Evolutionary conservation across 2,797 vertebrate species (phyloP).

Genomic region (Syngnathus rostellatus): DNA sequence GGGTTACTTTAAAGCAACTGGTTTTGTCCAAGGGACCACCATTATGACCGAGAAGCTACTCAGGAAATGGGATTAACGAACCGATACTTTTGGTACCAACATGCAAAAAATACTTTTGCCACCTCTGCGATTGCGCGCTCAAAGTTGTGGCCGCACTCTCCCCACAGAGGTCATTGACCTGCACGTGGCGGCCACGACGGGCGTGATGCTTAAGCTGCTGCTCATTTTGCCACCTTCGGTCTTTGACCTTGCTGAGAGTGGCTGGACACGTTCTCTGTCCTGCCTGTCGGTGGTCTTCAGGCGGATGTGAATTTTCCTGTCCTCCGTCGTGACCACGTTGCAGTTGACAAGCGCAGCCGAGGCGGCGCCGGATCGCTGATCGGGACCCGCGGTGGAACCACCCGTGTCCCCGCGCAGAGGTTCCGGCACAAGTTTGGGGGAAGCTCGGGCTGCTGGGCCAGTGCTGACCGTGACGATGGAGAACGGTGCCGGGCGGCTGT

Average conservation of each 20-base stretch:
- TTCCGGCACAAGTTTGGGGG: constrained; percentile 71
- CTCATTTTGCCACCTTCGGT: constrained; percentile 78
- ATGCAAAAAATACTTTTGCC: too few relatives aligned
- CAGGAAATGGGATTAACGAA: too few relatives aligned
- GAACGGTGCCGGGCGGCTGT: constrained; percentile 75
- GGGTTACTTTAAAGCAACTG: too few relatives aligned
- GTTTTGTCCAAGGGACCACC: too few relatives aligned
- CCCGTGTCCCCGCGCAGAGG: constrained; percentile 68
- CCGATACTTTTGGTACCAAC: too few relatives aligned
- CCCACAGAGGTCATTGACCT: constrained; percentile 82
- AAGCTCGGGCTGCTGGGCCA: constrained; percentile 66
- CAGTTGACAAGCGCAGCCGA: constrained; percentile 69
- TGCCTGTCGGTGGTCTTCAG: constrained; percentile 83
- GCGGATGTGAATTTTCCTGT: constrained; percentile 98
- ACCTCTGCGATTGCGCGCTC: not conserved
- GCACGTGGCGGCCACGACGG: constrained; percentile 72
- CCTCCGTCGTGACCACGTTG: constrained; percentile 89
- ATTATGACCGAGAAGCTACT: too few relatives aligned
- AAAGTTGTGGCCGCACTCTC: constrained; percentile 46
- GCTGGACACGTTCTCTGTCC: constrained; percentile 70
- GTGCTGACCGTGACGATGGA: constrained; percentile 89
- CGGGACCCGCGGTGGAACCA: constrained; percentile 74
- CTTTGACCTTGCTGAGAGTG: constrained; percentile 42
- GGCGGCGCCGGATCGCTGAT: constrained; percentile 71
- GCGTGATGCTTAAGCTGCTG: constrained; percentile 92